Base-by-base conservation (phyloP, 2,888 invertebrate species). In the Drosophila tanythrix region DNA sequence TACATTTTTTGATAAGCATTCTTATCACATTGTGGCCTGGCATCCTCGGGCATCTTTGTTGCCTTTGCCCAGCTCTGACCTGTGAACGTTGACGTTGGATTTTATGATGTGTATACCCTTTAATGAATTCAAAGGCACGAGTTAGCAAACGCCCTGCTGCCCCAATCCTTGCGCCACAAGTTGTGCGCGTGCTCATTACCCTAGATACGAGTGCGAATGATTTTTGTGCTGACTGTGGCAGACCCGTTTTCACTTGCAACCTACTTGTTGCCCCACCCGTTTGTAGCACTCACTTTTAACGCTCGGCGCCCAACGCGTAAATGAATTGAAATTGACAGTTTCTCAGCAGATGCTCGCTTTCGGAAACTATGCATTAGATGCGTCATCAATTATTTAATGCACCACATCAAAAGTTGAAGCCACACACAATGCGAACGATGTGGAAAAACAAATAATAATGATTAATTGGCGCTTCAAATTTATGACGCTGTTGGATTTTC, bases 391-490 rank as follows among this genome's bases (percentile, higher is more conserved):
- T 83, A 83, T 83, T 76, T 67, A 82, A 83, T 79, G 57, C 62
- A 74, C 73, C 73, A 70, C 65, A 76, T 66, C 66, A 68, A 81
- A 76, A 76, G 35, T 62, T 62, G 43, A 52, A 27, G 11, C 29
- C 38, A 25, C 61, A 5, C 48, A 18, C 58, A 60, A 46, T 27
- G 21, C 25, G 15, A 36, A 29, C 40, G 29, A 50, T 60, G 48
- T 25, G 10, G 15, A n/a, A 43, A 53, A 56, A 15, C 61, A 18
- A 43, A 51, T 53, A 25, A 56, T 76, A 86, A 85, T 87, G 83
- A 88, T 88, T 88, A 88, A 88, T 88, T 87, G 88, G 87, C 88
- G 82, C 85, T 82, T 84, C 83, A 76, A 87, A 88, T 88, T 87
- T 88, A 88, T 83, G 88, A 87, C 83, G 77, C 78, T 74, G 82